Conservation (phyloP, 2,888 invertebrate genomes). For the Drosophila dives region DNA sequence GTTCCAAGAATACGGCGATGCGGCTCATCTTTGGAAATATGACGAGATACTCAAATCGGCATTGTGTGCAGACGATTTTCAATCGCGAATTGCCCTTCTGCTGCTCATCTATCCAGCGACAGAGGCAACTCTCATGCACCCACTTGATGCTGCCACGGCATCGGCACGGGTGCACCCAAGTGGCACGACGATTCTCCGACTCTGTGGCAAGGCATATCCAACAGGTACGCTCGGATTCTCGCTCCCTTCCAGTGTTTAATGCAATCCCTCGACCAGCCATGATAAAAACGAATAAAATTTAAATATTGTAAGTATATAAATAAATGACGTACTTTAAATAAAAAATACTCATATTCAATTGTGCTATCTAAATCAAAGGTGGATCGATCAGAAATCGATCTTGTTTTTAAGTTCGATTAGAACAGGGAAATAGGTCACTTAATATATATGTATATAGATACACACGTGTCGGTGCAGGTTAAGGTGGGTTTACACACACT, state of each 20-base stretch:
- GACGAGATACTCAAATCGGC: constrained; percentile 97
- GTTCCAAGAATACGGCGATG: constrained; percentile 92
- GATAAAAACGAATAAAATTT: not conserved
- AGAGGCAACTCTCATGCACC: constrained; percentile 98
- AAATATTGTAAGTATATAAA: not conserved
- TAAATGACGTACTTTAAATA: not conserved
- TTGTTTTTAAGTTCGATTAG: not conserved
- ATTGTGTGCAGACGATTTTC: constrained; percentile 94
- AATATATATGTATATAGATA: not conserved
- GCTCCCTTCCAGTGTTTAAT: not conserved
- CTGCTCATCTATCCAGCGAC: constrained; percentile 99
- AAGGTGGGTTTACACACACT: not conserved
- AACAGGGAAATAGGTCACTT: not conserved
- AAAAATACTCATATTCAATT: not conserved
- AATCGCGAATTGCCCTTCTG: constrained; percentile 94
- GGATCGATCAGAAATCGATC: not conserved
- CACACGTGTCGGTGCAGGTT: not conserved
- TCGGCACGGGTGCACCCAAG: constrained; percentile 97
- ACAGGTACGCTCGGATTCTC: constrained; percentile 87
- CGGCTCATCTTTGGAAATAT: constrained; percentile 96
- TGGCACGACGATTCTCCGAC: constrained; percentile 93
- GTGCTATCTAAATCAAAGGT: not conserved
- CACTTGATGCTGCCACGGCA: constrained; percentile 97
- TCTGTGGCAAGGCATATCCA: constrained; percentile 99
- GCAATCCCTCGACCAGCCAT: constrained; percentile 21